A percentile compares a stretch with the other conserved stretches of the same genome.
These are phyloP conservation scores for Orientallactaga bullata DNA, from an alignment of 2,113 vertebrate species.

Conservation along the genomic window DNA sequence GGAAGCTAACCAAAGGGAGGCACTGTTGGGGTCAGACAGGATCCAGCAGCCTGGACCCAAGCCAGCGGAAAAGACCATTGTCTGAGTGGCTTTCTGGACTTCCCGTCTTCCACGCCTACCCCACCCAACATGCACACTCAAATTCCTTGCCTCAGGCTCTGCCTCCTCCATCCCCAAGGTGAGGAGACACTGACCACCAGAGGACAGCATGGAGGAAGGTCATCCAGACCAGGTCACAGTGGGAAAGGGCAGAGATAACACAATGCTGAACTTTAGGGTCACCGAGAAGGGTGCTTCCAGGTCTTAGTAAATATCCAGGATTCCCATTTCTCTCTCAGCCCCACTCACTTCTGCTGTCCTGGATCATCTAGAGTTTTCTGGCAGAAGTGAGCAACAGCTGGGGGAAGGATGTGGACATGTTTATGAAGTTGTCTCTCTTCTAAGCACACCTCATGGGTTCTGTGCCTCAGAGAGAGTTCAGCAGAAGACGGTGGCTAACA, in stretches of 20 bases:
- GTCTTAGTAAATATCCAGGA: not conserved
- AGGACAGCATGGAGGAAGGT: not conserved
- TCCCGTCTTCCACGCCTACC: constrained; percentile 62
- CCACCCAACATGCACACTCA: not conserved
- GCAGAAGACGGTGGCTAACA: not conserved
- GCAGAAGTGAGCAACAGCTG: constrained; percentile 35
- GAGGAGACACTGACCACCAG: not conserved
- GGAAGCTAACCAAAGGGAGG: constrained; percentile 56
- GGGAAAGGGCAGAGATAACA: not conserved
- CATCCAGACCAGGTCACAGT: not conserved
- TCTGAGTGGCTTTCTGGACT: constrained; percentile 68
- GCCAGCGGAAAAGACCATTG: constrained; percentile 74
- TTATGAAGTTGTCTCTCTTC: not conserved
- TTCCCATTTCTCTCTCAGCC: constrained; percentile 21
- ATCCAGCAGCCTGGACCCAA: constrained; percentile 49
- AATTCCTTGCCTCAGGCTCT: not conserved
- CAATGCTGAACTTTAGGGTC: not conserved
- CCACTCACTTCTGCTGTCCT: not conserved
- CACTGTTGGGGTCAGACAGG: constrained; percentile 38
- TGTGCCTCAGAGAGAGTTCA: constrained; percentile 2
- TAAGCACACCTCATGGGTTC: not conserved
- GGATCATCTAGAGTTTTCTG: constrained; percentile 9
- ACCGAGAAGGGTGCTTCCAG: not conserved
- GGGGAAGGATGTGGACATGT: not conserved
- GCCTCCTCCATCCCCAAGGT: not conserved